Evolutionary conservation across 2,113 vertebrate genomes (phyloP).

Genomic region (Emydura subglobosa): DNA sequence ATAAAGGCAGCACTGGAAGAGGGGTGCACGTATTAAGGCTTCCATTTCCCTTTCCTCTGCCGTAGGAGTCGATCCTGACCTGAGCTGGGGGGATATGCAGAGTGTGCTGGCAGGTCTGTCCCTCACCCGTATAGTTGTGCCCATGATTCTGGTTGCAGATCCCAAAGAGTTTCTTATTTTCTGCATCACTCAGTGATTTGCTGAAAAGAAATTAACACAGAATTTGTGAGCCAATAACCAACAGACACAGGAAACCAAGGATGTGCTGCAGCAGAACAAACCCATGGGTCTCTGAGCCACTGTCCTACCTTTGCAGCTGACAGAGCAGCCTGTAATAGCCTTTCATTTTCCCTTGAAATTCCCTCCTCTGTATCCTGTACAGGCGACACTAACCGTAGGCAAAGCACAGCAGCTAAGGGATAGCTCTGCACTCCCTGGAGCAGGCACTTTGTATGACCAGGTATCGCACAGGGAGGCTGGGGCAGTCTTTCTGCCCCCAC

Average conservation of each 20-base stretch:
- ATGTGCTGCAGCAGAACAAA: neutral
- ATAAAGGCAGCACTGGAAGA: neutral
- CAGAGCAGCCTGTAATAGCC: neutral
- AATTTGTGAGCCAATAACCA: neutral
- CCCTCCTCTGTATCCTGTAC: neutral
- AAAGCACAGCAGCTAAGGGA: neutral
- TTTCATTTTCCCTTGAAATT: no score
- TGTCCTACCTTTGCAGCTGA: neutral
- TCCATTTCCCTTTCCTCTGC: neutral
- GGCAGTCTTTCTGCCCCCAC: no score
- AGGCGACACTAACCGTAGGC: fast-evolving
- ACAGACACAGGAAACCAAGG: neutral
- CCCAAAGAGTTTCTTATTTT: neutral
- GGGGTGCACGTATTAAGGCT: neutral
- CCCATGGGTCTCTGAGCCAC: fast-evolving
- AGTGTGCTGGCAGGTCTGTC: neutral
- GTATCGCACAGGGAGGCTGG: no score
- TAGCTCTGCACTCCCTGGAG: fast-evolving
- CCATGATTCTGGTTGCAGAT: neutral
- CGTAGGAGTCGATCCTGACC: neutral
- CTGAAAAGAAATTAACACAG: neutral
- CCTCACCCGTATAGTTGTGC: neutral
- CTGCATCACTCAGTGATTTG: neutral
- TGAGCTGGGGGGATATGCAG: neutral
- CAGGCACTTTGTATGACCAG: fast-evolving